A percentile compares a stretch with the other conserved stretches of the same genome.
phyloP scores from a whole-genome alignment of 2,888 invertebrate genomes.

The Campoletis raptor region DNA sequence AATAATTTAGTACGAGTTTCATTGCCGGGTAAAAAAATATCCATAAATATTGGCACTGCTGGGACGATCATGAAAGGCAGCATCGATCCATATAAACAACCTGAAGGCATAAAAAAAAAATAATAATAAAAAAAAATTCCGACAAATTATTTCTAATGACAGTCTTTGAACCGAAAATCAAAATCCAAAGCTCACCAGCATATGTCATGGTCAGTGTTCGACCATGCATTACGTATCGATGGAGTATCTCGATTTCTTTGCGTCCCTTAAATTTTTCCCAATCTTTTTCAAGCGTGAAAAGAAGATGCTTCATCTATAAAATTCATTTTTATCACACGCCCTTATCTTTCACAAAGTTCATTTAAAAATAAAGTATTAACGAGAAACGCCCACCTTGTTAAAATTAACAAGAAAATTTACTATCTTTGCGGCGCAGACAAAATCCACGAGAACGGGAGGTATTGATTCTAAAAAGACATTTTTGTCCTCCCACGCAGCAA shows the following conservation, averaged over 20 bases:
- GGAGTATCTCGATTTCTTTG: slow-evolving; percentile 64
- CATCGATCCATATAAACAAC: slow-evolving; percentile 69
- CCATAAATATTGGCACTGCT: slow-evolving; percentile 62
- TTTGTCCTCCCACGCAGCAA: slow-evolving; percentile 69
- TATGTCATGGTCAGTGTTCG: slow-evolving; percentile 65
- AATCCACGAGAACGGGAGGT: slow-evolving; percentile 68
- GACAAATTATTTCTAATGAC: not conserved
- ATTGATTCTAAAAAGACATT: slow-evolving; percentile 70
- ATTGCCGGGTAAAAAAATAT: too few species aligned
- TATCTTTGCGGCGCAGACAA: slow-evolving; percentile 64
- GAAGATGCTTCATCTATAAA: slow-evolving; percentile 69
- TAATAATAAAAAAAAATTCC: too few species aligned
- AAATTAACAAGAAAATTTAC: slow-evolving; percentile 66
- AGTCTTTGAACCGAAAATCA: not conserved
- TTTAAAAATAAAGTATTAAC: not conserved
- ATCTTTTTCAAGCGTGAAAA: slow-evolving; percentile 63
- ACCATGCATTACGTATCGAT: slow-evolving; percentile 65
- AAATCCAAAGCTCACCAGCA: slow-evolving; percentile 46
- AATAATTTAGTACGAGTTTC: too few species aligned
- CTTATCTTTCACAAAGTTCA: not conserved
- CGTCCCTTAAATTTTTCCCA: slow-evolving; percentile 62
- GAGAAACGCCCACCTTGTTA: slow-evolving; percentile 50
- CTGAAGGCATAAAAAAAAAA: slow-evolving; percentile 42
- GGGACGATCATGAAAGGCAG: slow-evolving; percentile 69
- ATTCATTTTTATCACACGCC: not conserved